Evolutionary conservation across 1,140 invertebrate species (phyloP), one percentile per base, ranked within the genome.

Genomic region (Bombus terrestris): DNA sequence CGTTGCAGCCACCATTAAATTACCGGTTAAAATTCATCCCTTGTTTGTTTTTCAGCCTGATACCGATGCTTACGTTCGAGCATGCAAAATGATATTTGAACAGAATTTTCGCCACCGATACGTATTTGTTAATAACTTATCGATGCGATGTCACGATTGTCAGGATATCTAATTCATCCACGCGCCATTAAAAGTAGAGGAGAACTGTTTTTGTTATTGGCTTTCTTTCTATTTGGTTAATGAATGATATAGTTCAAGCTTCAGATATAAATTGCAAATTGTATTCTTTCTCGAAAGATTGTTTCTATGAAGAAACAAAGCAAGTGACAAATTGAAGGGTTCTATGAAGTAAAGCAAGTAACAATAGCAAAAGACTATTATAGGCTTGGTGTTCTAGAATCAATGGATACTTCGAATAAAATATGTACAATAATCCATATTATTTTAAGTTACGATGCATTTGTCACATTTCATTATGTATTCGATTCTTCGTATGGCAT

Each of bases 1-100:
- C 37, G n/a, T 43, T 35, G 28, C 28, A 25, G 25, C n/a, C 3
- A 37, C 13, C 71, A 47, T 83, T 28, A 39, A 68, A 76, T 83
- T 83, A 83, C 25, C 39, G 32, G 81, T 37, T 43, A 66, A 74
- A 74, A 47, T 81, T 71, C 66, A 71, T 53, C n/a, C 71, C 3
- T 28, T 82, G 47, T 82, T 74, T 82, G 41, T 28, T 37, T 68
- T 73, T 10, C 69, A 9, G 1, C 8, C 28, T 22, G 25, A 28
- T 10, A n/a, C 6, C 12, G n/a, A 22, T 66, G 13, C 41, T n/a
- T 13, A 12, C 41, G 35, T 75, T 83, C 22, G 32, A 35, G 25
- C 13, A 12, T 35, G 32, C 9, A 66, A 28, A 64, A 82, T 66
- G 39, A 82, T 82, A 75, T 74, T 82, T 75, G 53, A 22, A 75